phyloP scores from a whole-genome alignment of 2,888 invertebrate species.

The Trissolcus brochymenae region DNA sequence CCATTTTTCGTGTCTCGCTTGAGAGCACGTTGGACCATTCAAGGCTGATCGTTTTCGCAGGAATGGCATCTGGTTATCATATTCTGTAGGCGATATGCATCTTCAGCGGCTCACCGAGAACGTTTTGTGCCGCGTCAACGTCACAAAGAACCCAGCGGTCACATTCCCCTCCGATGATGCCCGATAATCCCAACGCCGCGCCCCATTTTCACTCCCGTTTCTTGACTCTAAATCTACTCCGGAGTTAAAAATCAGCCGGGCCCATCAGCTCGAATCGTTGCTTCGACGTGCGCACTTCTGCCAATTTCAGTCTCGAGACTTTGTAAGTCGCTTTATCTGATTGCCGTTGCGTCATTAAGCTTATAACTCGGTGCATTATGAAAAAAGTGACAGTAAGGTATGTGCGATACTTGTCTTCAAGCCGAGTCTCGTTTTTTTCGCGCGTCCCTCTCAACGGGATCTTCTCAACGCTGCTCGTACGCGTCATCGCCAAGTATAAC shows the following conservation, averaged over 20 bases:
- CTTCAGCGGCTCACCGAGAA: slow-evolving; percentile 37
- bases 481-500: slow-evolving; percentile 75
- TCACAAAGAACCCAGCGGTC: slow-evolving; percentile 49
- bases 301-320: not conserved
- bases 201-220: slow-evolving; percentile 34
- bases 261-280: not conserved
- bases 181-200: slow-evolving; percentile 38
- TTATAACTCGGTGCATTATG: slow-evolving; percentile 19
- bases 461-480: slow-evolving; percentile 66
- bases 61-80: slow-evolving; percentile 58
- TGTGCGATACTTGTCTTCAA: slow-evolving; percentile 53
- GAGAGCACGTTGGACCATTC: slow-evolving; percentile 55
- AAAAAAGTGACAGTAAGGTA: slow-evolving; percentile 59
- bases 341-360: slow-evolving; percentile 33
- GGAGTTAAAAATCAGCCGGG: slow-evolving; percentile 11
- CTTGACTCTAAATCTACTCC: slow-evolving; percentile 1
- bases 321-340: slow-evolving; percentile 25
- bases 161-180: slow-evolving; percentile 28
- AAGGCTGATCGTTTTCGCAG: slow-evolving; percentile 57
- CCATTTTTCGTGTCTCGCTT: slow-evolving; percentile 54
- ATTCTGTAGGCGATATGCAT: slow-evolving; percentile 52
- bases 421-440: slow-evolving; percentile 51
- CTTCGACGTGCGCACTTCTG: not conserved
- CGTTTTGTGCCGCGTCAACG: slow-evolving; percentile 40
- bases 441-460: slow-evolving; percentile 61